Evolutionary conservation across 2,113 vertebrate genomes (phyloP).

Genomic region (Phalacrocorax brasilianus): DNA sequence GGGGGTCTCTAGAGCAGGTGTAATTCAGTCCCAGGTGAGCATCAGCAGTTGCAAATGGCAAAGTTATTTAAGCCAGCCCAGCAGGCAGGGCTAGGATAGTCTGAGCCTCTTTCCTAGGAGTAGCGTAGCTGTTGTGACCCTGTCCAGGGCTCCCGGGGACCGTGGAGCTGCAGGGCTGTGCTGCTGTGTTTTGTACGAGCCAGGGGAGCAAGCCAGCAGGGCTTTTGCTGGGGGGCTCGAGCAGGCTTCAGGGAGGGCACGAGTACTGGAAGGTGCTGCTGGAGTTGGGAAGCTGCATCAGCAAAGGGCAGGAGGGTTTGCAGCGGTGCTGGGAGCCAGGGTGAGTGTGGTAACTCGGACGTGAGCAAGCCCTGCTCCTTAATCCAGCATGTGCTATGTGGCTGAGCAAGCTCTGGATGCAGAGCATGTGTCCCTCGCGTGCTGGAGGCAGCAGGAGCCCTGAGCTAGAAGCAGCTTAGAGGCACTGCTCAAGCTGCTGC

Average conservation of each 20-base stretch:
- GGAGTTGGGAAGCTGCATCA: not conserved
- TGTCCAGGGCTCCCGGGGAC: too few species aligned
- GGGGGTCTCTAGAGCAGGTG: not conserved
- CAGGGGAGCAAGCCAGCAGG: not conserved
- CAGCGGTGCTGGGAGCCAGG: not conserved
- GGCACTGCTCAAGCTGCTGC: not conserved
- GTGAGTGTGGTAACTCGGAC: not conserved
- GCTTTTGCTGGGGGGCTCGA: not conserved
- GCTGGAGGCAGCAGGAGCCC: not conserved
- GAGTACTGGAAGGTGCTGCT: not conserved
- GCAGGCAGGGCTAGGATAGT: too few species aligned
- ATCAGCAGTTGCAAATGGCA: not conserved
- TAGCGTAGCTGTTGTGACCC: too few species aligned
- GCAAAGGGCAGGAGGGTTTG: not conserved
- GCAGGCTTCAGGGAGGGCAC: fast-evolving
- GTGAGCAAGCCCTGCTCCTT: not conserved
- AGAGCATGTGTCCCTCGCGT: not conserved
- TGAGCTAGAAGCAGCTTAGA: too few species aligned
- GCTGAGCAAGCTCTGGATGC: not conserved
- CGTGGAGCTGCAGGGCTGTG: fast-evolving
- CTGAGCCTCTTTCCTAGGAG: too few species aligned
- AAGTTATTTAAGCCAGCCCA: not conserved
- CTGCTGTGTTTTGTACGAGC: not conserved
- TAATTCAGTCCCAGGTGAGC: not conserved
- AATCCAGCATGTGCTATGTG: fast-evolving